These are phyloP conservation scores for Ictalurus furcatus DNA, from an alignment of 2,113 vertebrate genomes.

Conservation along the genomic window DNA sequence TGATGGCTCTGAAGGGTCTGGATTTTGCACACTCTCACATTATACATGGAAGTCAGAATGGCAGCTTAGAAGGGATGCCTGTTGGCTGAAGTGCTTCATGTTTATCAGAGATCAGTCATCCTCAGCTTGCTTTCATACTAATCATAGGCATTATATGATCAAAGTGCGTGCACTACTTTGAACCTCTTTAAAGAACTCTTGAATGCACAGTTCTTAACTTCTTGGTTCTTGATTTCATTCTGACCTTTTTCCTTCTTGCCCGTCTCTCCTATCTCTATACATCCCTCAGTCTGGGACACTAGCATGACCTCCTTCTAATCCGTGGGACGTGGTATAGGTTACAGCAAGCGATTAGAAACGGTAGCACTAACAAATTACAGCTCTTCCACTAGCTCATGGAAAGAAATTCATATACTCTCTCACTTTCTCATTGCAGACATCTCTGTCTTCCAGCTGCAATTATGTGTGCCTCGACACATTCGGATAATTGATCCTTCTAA, in stretches of 20 bases:
- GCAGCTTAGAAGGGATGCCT: background rate
- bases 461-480: conserved; percentile 32
- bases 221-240: background rate
- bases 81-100: conserved; percentile 8
- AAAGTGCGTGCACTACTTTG: conserved; percentile 18
- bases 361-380: conserved; percentile 30
- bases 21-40: background rate
- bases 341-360: conserved; percentile 15
- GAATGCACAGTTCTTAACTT: conserved; percentile 10
- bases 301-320: conserved; percentile 11
- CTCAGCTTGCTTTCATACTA: conserved; percentile 21
- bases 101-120: conserved; percentile 8
- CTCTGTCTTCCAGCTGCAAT: conserved; percentile 15
- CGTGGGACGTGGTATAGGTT: conserved; percentile 19
- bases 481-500: conserved; percentile 48
- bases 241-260: background rate
- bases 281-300: background rate
- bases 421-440: background rate
- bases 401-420: background rate
- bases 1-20: background rate
- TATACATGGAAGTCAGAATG: background rate
- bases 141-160: conserved; percentile 16
- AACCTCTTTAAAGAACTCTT: conserved; percentile 2
- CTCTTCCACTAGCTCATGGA: background rate
- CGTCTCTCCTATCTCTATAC: background rate